These are phyloP conservation scores for Drosophila testacea DNA, from an alignment of 2,888 invertebrate genomes.

Conservation along the genomic window DNA sequence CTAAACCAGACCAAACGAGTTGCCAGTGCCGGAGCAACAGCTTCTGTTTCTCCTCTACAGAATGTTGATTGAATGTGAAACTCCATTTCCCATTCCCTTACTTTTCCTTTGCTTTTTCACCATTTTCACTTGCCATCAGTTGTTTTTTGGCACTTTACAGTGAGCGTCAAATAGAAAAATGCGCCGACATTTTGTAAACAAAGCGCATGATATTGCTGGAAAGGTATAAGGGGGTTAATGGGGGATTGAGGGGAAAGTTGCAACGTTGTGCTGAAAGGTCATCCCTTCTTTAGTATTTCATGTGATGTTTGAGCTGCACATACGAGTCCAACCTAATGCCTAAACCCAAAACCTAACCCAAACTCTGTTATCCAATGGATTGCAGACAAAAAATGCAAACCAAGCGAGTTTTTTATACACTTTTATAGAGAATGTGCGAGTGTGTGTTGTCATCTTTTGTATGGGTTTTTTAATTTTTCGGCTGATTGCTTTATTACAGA, in stretches of 20 bases:
- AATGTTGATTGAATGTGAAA: constrained; percentile 65
- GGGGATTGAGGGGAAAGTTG: neutral
- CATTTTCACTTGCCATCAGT: constrained; percentile 17
- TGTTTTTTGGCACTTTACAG: constrained; percentile 58
- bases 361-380: constrained; percentile 44
- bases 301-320: constrained; percentile 52
- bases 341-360: constrained; percentile 34
- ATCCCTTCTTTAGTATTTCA: constrained; percentile 35
- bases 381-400: constrained; percentile 53
- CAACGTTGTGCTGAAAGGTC: constrained; percentile 37
- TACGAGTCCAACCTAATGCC: constrained; percentile 41
- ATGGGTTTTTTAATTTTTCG: constrained; percentile 65
- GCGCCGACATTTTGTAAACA: constrained; percentile 70
- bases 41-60: constrained; percentile 40
- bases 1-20: constrained; percentile 35
- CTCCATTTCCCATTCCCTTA: neutral
- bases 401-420: constrained; percentile 34
- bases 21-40: constrained; percentile 21
- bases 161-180: constrained; percentile 37
- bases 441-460: constrained; percentile 51
- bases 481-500: constrained; percentile 70
- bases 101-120: constrained; percentile 10
- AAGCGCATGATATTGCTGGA: constrained; percentile 43
- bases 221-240: neutral
- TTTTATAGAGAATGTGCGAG: constrained; percentile 4